phyloP scores from a whole-genome alignment of 2,797 vertebrate genomes.

The Corythornis leucogaster region DNA sequence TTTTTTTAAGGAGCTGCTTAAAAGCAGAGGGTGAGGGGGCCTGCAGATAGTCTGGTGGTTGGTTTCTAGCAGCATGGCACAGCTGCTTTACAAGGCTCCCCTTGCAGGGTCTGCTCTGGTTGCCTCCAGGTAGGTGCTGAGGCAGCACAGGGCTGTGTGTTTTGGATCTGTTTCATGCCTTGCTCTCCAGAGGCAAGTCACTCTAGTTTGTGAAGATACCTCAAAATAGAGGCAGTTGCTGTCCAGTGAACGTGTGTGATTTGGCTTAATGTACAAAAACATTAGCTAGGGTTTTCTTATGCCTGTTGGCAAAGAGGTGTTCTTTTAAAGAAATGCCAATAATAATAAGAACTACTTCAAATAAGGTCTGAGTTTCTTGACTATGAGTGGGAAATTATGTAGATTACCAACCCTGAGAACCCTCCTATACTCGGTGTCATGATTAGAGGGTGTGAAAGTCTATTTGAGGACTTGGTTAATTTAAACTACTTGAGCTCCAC shows the following conservation, averaged over 20 bases:
- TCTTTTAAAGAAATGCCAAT: conserved; percentile 57
- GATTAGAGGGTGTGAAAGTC: conserved; percentile 59
- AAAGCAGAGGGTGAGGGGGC: neutral
- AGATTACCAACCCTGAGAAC: conserved; percentile 60
- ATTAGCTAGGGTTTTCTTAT: conserved; percentile 37
- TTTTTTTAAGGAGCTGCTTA: neutral
- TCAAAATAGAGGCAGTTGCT: conserved; percentile 24
- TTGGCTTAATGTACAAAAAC: conserved; percentile 36
- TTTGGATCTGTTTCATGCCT: conserved; percentile 33
- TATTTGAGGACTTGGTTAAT: conserved; percentile 44
- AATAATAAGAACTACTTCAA: conserved; percentile 56
- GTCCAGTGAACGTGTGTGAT: conserved; percentile 38
- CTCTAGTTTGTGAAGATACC: neutral
- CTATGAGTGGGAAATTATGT: conserved; percentile 59
- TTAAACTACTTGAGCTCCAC: conserved; percentile 45
- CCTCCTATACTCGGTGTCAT: conserved; percentile 1
- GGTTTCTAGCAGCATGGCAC: neutral
- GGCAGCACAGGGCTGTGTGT: neutral
- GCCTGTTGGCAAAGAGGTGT: conserved; percentile 33
- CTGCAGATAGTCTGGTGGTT: neutral
- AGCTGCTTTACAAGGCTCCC: neutral
- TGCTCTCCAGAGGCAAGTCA: neutral
- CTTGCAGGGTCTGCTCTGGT: neutral
- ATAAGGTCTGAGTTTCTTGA: conserved; percentile 39
- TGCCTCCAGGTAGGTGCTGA: conserved; percentile 26